phyloP scores from a whole-genome alignment of 2,113 vertebrate species.

The Haemorhous mexicanus region DNA sequence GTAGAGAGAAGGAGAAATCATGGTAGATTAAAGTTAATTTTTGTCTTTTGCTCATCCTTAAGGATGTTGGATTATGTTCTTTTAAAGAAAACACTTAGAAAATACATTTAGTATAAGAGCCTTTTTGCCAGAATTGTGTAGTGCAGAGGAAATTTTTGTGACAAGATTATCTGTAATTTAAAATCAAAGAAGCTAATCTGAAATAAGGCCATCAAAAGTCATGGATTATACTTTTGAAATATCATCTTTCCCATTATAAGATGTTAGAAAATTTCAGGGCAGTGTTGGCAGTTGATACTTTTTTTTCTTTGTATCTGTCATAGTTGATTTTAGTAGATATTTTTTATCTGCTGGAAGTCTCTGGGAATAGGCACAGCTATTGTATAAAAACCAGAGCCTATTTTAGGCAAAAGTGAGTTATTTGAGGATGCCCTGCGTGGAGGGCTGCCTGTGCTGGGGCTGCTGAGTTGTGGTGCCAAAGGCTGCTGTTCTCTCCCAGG shows the following conservation, averaged over 20 bases:
- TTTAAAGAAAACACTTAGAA: background rate
- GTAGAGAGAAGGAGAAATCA: slow-evolving; percentile 7
- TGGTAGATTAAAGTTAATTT: background rate
- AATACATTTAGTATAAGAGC: background rate
- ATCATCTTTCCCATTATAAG: background rate
- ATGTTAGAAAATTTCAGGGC: background rate
- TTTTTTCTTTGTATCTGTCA: background rate
- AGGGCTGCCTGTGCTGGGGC: background rate
- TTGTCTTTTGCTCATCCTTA: background rate
- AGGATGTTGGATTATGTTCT: background rate
- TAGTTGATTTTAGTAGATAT: background rate
- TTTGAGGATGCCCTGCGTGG: background rate
- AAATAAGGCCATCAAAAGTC: background rate
- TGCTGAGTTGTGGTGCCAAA: background rate
- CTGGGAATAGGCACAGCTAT: background rate
- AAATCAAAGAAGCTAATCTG: background rate
- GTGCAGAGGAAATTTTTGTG: background rate
- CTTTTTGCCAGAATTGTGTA: background rate
- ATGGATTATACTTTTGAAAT: background rate
- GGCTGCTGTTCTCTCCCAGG: background rate
- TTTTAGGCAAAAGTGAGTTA: background rate
- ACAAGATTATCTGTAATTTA: background rate
- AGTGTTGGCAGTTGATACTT: background rate
- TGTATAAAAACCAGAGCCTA: background rate
- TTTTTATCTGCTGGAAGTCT: background rate